Conservation (phyloP, 2,797 vertebrate genomes). For the Pampus argenteus region DNA sequence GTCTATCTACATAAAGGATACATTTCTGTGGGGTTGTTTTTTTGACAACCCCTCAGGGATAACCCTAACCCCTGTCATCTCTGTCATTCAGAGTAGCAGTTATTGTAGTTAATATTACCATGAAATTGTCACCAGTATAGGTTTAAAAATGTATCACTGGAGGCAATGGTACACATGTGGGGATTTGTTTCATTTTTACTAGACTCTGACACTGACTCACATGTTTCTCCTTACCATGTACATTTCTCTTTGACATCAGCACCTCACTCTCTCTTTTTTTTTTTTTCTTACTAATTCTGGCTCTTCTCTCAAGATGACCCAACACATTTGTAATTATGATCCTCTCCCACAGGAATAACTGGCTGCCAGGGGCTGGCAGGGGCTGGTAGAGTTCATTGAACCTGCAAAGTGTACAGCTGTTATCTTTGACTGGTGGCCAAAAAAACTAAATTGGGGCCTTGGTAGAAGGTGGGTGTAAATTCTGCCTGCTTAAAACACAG, state of each 20-base stretch:
- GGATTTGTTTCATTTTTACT: conserved; percentile 26
- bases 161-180: conserved; percentile 7
- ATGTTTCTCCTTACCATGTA: neutral
- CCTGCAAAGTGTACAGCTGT: conserved; percentile 94
- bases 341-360: conserved; percentile 87
- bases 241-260: no score
- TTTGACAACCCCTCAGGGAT: no score
- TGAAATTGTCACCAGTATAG: neutral
- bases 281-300: conserved; percentile 18
- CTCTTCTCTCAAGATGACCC: conserved; percentile 88
- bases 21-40: conserved; percentile 28
- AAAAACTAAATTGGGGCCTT: conserved; percentile 90
- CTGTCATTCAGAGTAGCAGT: conserved; percentile 33
- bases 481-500: conserved; percentile 79
- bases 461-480: conserved; percentile 86
- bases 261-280: conserved; percentile 4
- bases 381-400: conserved; percentile 91
- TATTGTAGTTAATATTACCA: neutral
- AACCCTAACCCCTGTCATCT: no score
- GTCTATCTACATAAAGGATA: conserved; percentile 34
- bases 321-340: conserved; percentile 94
- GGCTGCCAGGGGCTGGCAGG: conserved; percentile 89
- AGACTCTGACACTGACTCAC: neutral
- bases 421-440: conserved; percentile 96
- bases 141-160: conserved; percentile 1